Conservation (phyloP, 2,888 invertebrate species). For the Macrosoma leucophasiata region DNA sequence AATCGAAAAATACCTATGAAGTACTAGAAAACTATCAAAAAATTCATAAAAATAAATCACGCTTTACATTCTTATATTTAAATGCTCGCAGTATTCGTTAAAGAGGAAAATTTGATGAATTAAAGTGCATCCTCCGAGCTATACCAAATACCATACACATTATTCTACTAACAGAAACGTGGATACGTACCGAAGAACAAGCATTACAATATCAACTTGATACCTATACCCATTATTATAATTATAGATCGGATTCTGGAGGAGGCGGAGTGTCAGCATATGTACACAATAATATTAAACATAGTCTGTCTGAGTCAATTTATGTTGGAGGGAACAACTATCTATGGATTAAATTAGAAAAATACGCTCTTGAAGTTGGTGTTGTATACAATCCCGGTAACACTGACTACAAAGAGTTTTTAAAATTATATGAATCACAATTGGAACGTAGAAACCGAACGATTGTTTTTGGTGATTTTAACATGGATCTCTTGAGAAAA, state of each 20-base stretch:
- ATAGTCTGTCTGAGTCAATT: constrained; percentile 7
- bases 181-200: constrained; percentile 1
- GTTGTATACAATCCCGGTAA: constrained; percentile 11
- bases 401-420: constrained; percentile 13
- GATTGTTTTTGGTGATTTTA: constrained; percentile 20
- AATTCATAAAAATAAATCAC: constrained; percentile 3
- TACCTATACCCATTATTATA: constrained; percentile 1
- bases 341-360: constrained; percentile 12
- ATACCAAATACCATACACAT: constrained; percentile 7
- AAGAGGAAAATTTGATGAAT: constrained; percentile 11
- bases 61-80: constrained; percentile 9
- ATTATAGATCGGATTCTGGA: constrained; percentile 1
- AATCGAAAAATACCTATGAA: constrained; percentile 2
- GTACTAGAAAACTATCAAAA: constrained; percentile 2
- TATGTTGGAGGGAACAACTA: constrained; percentile 12
- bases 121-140: constrained; percentile 2
- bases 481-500: constrained; percentile 15
- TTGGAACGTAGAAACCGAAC: constrained; percentile 12
- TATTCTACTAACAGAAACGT: constrained; percentile 9
- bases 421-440: constrained; percentile 10
- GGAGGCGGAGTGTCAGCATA: constrained; percentile 16
- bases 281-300: constrained; percentile 11
- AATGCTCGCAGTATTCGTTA: constrained; percentile 13
- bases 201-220: not conserved
- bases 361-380: constrained; percentile 8